These are phyloP conservation scores for Poicephalus meyeri DNA, from an alignment of 2,113 vertebrate genomes.

Conservation along the genomic window DNA sequence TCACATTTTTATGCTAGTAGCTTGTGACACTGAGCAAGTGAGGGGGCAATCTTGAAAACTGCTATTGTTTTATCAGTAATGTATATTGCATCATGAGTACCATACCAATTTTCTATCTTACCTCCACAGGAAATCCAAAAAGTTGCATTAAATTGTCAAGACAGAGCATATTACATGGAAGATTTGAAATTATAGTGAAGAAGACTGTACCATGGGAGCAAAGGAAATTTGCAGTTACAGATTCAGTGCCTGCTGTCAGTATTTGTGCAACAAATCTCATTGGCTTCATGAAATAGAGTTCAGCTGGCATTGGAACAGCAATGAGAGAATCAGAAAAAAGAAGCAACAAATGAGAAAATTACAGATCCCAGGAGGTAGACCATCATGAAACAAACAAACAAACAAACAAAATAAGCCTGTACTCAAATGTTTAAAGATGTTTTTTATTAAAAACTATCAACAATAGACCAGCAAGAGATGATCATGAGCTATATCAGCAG, in stretches of 20 bases:
- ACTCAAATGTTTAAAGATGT: not conserved
- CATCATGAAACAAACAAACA: not conserved
- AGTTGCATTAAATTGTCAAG: not conserved
- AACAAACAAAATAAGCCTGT: not conserved
- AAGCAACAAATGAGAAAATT: not conserved
- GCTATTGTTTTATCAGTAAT: not conserved
- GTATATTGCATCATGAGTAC: not conserved
- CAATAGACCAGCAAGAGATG: not conserved
- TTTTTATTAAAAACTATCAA: not conserved
- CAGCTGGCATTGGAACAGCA: not conserved
- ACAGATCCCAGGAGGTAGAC: not conserved
- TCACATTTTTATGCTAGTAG: not conserved
- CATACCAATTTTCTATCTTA: not conserved
- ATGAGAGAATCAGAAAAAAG: not conserved
- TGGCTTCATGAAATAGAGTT: not conserved
- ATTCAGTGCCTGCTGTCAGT: not conserved
- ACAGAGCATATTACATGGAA: not conserved
- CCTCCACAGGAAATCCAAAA: not conserved
- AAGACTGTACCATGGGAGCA: not conserved
- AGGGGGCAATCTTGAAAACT: not conserved
- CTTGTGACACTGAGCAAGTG: not conserved
- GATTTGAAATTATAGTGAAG: not conserved
- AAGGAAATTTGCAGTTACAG: not conserved
- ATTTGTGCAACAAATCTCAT: not conserved
- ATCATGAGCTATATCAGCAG: not conserved